Base-by-base conservation (phyloP, 1,140 invertebrate genomes). In the Dendroctonus ponderosae region DNA sequence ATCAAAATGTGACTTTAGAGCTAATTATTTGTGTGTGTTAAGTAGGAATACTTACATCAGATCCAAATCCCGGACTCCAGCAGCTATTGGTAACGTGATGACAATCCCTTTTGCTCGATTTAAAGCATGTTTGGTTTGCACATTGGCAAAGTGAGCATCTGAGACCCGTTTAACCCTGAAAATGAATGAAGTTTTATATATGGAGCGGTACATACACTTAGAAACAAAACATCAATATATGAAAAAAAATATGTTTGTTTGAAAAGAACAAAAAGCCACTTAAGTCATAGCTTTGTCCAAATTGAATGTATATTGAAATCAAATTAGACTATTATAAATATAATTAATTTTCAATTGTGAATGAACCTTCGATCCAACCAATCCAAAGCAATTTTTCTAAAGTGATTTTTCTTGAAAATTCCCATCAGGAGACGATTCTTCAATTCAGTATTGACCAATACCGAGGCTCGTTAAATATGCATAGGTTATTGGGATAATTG, bases 81-180 rank as follows among this genome's bases (percentile, higher is more conserved):
- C 71, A 5, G 64, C 68, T 3, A 73, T 62, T 26, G 71, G 71
- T 54, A 73, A 63, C 2, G 71, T 73, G 7, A 73, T 67, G 11
- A 26, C 26, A 26, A 26, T 26, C 65, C 61, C n/a, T 70, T 56
- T 8, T 66, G 67, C 26, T 71, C 71, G 14, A 73, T 50, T 62
- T 67, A 71, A 53, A 70, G 61, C 60, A 70, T 11, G 66, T 40
- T 5, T 66, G 5, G 71, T 65, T 48, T 72, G 60, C 9, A 71
- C 49, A 48, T 72, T 70, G 39, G 71, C 58, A 43, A 73, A 61
- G 60, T 71, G 70, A 9, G 70, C 50, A 49, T 71, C 70, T 8
- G 71, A 71, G 3, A 73, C 67, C 42, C 71, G 53, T 43, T 73
- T 73, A 4, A 71, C 54, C 52, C 71, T 73, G 57, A 8, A 73